Conservation (phyloP, 2,113 vertebrate genomes). For the Plecturocebus donacophilus region DNA sequence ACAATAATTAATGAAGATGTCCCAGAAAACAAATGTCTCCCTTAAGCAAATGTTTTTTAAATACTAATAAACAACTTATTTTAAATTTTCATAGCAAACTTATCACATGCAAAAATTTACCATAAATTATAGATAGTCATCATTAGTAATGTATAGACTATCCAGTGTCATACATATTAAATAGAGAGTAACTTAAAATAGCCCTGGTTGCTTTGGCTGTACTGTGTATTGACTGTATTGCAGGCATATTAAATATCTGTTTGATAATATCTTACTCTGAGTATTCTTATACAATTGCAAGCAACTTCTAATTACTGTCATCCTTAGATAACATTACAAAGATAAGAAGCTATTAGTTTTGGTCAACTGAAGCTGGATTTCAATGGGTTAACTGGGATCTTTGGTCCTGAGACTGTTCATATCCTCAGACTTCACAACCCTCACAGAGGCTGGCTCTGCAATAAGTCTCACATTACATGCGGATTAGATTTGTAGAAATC, state of each 20-base stretch:
- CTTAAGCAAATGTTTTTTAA: constrained; percentile 54
- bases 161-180: constrained; percentile 46
- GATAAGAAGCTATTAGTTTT: constrained; percentile 71
- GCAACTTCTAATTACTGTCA: constrained; percentile 64
- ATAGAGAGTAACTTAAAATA: constrained; percentile 37
- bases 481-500: constrained; percentile 94
- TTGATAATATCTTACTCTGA: constrained; percentile 47
- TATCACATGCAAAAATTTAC: constrained; percentile 42
- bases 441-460: constrained; percentile 87
- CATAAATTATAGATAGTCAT: constrained; percentile 63
- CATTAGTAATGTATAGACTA: constrained; percentile 65
- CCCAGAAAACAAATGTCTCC: not conserved
- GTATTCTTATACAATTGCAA: constrained; percentile 49
- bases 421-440: constrained; percentile 85
- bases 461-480: constrained; percentile 91
- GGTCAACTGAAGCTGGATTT: constrained; percentile 78
- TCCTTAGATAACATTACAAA: constrained; percentile 74
- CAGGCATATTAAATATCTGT: constrained; percentile 70
- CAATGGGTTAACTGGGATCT: constrained; percentile 86
- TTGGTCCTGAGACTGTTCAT: constrained; percentile 82
- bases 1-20: constrained; percentile 50
- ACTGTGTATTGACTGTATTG: not conserved
- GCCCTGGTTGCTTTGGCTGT: not conserved
- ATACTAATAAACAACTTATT: constrained; percentile 31
- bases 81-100: constrained; percentile 55